Conservation (phyloP, 2,888 invertebrate species). For the Lasioglossum zephyrum region DNA sequence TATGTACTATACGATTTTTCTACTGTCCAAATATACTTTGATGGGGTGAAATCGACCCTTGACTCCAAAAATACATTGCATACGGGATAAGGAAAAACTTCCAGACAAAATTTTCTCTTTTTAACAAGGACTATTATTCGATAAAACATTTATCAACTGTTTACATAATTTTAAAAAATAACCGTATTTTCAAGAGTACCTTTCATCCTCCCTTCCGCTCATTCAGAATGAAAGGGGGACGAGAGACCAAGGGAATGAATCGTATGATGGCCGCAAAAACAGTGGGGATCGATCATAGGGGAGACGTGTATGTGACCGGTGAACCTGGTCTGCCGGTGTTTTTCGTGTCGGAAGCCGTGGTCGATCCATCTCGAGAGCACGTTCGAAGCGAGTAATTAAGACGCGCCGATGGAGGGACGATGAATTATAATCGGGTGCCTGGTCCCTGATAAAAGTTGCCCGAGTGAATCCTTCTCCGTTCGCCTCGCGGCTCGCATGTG, state of each 20-base stretch:
- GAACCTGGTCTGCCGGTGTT: background rate
- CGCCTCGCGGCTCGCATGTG: conserved; percentile 23
- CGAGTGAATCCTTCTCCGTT: conserved; percentile 27
- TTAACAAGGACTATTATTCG: too few species aligned
- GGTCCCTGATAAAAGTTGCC: conserved; percentile 48
- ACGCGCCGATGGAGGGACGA: conserved; percentile 57
- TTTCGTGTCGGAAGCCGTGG: conserved; percentile 36
- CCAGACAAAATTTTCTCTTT: background rate
- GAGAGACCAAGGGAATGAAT: background rate
- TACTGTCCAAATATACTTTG: too few species aligned
- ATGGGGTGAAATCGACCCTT: too few species aligned
- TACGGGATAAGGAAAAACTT: background rate
- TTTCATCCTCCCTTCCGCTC: too few species aligned
- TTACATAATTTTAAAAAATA: background rate
- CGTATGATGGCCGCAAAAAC: background rate
- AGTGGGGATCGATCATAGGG: conserved; percentile 19
- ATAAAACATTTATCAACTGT: too few species aligned
- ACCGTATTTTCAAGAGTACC: too few species aligned
- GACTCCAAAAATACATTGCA: too few species aligned
- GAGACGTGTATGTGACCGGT: conserved; percentile 3
- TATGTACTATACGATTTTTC: too few species aligned
- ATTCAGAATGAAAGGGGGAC: background rate
- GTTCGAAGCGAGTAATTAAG: conserved; percentile 61
- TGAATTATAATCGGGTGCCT: conserved; percentile 62
- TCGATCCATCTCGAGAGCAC: conserved; percentile 59